Percentiles rank a stretch among this genome's conserved stretches.
Conservation (phyloP, 2,113 vertebrate genomes). For the Eretmochelys imbricata region DNA sequence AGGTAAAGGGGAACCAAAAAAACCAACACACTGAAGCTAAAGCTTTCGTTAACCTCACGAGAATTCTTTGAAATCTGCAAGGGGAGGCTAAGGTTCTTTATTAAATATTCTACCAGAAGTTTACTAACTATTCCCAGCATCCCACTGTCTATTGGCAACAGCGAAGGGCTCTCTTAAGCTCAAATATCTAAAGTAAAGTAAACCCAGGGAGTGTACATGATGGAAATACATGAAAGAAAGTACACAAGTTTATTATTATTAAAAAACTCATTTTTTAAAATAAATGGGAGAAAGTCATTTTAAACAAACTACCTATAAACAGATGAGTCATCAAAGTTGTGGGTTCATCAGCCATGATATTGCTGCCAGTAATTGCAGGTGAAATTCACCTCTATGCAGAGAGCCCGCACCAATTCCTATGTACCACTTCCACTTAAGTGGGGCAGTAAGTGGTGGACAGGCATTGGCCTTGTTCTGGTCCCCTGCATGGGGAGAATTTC, state of each 20-base stretch:
- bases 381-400: not conserved
- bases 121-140: not conserved
- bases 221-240: not conserved
- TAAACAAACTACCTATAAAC: not conserved
- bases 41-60: not conserved
- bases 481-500: not conserved
- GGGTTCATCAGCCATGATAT: not conserved
- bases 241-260: not conserved
- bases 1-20: not conserved
- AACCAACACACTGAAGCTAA: not conserved
- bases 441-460: accelerated
- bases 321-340: not conserved
- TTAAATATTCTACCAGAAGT: not conserved
- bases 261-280: not conserved
- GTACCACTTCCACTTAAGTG: accelerated
- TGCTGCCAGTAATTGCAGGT: not conserved
- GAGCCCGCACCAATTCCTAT: not conserved
- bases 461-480: not conserved
- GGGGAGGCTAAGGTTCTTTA: not conserved
- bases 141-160: not conserved
- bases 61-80: not conserved
- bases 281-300: not conserved
- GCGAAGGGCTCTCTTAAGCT: not conserved
- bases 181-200: not conserved
- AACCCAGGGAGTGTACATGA: no score